These are phyloP conservation scores for Sebastes melanostomus DNA, from an alignment of 2,797 vertebrate species.

Conservation along the genomic window DNA sequence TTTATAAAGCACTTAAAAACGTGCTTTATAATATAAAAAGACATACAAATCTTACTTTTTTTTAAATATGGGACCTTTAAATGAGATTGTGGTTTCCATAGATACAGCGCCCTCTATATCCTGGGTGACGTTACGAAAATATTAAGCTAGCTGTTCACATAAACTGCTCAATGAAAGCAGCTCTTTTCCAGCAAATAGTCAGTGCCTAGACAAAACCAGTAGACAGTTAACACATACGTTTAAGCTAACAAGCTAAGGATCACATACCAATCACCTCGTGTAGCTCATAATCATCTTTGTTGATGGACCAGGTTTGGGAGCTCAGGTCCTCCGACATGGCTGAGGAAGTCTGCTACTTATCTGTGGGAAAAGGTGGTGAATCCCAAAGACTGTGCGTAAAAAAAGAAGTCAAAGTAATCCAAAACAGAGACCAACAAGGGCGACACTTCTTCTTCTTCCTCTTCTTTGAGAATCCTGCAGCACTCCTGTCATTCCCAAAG, in stretches of 20 bases:
- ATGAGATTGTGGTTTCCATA: too few species aligned
- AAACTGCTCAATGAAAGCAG: too few species aligned
- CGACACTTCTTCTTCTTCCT: slow-evolving; percentile 75
- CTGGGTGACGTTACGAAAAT: too few species aligned
- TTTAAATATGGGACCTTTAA: too few species aligned
- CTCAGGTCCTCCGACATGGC: slow-evolving; percentile 94
- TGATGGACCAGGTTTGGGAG: slow-evolving; percentile 97
- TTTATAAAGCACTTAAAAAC: too few species aligned
- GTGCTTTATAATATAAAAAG: too few species aligned
- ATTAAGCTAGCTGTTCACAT: too few species aligned
- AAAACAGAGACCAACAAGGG: slow-evolving; percentile 70
- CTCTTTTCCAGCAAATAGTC: too few species aligned
- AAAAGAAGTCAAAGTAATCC: slow-evolving; percentile 74
- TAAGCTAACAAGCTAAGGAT: slow-evolving; percentile 56
- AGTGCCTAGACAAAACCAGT: too few species aligned
- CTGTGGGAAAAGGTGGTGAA: slow-evolving; percentile 40
- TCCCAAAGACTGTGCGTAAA: slow-evolving; percentile 61
- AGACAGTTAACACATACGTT: background rate
- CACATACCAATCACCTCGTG: slow-evolving; percentile 97
- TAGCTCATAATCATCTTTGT: slow-evolving; percentile 98
- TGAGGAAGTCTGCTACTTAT: slow-evolving; percentile 69
- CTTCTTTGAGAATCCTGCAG: slow-evolving; percentile 80
- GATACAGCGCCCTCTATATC: too few species aligned
- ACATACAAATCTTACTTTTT: too few species aligned
- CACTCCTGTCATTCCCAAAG: slow-evolving; percentile 90